Conservation (phyloP, 2,113 vertebrate species). For the Oryzias woworae region DNA sequence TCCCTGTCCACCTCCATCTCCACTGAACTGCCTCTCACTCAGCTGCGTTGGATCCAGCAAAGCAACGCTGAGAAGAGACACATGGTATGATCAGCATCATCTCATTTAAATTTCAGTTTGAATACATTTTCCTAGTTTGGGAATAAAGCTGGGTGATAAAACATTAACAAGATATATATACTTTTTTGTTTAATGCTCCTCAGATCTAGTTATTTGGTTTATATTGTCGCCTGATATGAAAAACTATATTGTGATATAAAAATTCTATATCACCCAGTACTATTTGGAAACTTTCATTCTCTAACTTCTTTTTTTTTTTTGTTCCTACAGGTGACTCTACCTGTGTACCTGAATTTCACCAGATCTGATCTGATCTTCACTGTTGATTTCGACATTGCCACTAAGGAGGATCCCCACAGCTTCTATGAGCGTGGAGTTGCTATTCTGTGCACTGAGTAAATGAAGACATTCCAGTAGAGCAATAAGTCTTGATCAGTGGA, state of each 20-base stretch:
- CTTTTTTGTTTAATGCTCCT: not conserved
- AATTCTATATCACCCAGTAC: no score
- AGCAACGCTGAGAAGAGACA: constrained; percentile 86
- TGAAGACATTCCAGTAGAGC: not conserved
- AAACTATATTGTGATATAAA: no score
- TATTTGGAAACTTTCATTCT: no score
- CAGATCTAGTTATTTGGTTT: not conserved
- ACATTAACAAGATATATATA: no score
- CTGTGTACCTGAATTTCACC: constrained; percentile 98
- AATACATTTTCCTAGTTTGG: no score
- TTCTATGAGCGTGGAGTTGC: constrained; percentile 98
- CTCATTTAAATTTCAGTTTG: no score
- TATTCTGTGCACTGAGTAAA: constrained; percentile 91
- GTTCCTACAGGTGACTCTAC: constrained; percentile 87
- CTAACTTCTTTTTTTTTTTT: not conserved
- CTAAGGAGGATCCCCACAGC: constrained; percentile 93
- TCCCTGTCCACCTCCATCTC: constrained; percentile 93
- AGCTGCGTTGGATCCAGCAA: constrained; percentile 94
- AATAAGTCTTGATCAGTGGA: not conserved
- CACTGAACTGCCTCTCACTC: constrained; percentile 91
- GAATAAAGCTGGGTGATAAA: no score
- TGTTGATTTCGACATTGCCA: constrained; percentile 95
- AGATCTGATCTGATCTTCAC: constrained; percentile 97
- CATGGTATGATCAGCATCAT: constrained; percentile 74
- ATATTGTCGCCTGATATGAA: not conserved